A percentile compares a stretch with the other conserved stretches of the same genome.
Conservation (phyloP, 2,797 vertebrate genomes). For the Mus caroli region DNA sequence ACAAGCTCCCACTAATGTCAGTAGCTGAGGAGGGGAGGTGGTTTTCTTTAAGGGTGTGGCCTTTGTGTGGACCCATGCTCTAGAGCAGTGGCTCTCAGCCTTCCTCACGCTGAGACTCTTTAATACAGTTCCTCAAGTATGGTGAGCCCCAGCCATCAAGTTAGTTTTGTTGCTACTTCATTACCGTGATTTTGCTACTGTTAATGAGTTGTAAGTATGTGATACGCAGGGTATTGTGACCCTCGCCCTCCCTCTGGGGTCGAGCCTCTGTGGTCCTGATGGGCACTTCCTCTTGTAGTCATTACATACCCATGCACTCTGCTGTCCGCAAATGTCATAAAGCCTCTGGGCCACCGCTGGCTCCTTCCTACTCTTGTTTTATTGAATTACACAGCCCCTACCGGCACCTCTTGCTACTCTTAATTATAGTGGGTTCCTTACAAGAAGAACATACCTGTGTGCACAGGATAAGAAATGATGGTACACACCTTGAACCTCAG, state of each 20-base stretch:
- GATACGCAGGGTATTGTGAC: neutral
- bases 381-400: neutral
- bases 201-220: neutral
- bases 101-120: neutral
- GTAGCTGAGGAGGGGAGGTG: neutral
- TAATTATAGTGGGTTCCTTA: neutral
- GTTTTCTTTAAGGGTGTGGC: neutral
- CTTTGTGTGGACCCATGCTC: neutral
- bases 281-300: neutral
- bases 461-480: neutral
- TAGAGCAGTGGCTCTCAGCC: neutral
- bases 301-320: neutral
- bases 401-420: neutral
- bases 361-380: neutral
- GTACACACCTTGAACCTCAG: too few relatives aligned
- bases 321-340: neutral
- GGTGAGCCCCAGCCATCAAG: neutral
- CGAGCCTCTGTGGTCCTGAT: neutral
- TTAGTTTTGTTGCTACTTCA: neutral
- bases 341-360: neutral
- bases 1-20: neutral
- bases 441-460: neutral
- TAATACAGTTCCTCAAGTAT: neutral
- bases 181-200: neutral
- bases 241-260: neutral